Conservation (phyloP, 30 jellyfish, hydroid and myxozoan species). For the Aurelia sp. region DNA sequence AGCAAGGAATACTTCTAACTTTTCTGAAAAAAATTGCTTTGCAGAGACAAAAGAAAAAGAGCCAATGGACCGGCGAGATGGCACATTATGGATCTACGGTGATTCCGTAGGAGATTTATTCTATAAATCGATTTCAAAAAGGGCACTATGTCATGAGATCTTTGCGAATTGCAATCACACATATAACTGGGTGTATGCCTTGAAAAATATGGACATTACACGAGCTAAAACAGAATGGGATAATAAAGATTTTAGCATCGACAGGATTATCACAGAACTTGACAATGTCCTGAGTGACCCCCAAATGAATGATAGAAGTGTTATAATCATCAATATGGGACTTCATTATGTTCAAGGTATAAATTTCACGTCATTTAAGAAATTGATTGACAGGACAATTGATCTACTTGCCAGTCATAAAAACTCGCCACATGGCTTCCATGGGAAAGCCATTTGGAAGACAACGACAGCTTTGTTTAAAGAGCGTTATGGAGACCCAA, state of each 20-base stretch:
- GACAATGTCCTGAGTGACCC: slow-evolving; percentile 71
- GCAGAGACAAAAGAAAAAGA: slow-evolving; percentile 50
- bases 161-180: slow-evolving; percentile 85
- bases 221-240: slow-evolving; percentile 81
- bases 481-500: slow-evolving; percentile 94
- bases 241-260: slow-evolving; percentile 82
- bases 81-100: slow-evolving; percentile 95
- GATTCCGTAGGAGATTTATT: slow-evolving; percentile 97
- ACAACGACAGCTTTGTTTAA: slow-evolving; percentile 94
- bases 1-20: too few relatives aligned
- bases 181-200: slow-evolving; percentile 91
- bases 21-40: slow-evolving; percentile 1
- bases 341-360: slow-evolving; percentile 90
- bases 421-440: slow-evolving; percentile 74
- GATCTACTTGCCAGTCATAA: slow-evolving; percentile 71
- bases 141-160: slow-evolving; percentile 74
- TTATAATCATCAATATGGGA: slow-evolving; percentile 83
- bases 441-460: slow-evolving; percentile 91
- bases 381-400: slow-evolving; percentile 63
- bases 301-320: slow-evolving; percentile 78
- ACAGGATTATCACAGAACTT: slow-evolving; percentile 75
- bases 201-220: slow-evolving; percentile 69
- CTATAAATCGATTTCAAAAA: slow-evolving; percentile 71
- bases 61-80: slow-evolving; percentile 61
- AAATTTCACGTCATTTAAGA: slow-evolving; percentile 42